phyloP scores from a whole-genome alignment of 2,797 vertebrate species.

The Anableps anableps region DNA sequence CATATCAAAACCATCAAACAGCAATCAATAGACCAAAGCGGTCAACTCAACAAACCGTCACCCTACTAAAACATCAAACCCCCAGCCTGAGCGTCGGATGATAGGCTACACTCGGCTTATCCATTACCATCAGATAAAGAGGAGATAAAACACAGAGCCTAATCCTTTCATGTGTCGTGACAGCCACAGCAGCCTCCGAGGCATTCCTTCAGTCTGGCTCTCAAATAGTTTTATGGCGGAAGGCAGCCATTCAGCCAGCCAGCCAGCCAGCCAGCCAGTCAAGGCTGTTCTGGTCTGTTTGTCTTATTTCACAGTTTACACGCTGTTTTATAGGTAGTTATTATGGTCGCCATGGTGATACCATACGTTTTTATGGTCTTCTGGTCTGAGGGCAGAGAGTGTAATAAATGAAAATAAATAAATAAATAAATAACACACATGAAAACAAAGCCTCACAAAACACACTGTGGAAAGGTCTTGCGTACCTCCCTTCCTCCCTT shows the following conservation, averaged over 20 bases:
- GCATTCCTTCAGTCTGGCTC: conserved; percentile 83
- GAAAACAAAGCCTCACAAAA: conserved; percentile 78
- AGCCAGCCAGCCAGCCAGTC: conserved; percentile 69
- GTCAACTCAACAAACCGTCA: conserved; percentile 82
- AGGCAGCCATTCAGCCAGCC: conserved; percentile 78
- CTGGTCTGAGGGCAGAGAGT: conserved; percentile 77
- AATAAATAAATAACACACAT: conserved; percentile 42
- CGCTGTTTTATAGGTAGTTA: conserved; percentile 83
- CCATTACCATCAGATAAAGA: conserved; percentile 85
- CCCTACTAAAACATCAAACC: conserved; percentile 83
- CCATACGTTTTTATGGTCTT: conserved; percentile 79
- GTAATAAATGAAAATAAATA: conserved; percentile 65
- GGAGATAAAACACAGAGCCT: conserved; percentile 83
- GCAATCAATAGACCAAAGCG: conserved; percentile 84
- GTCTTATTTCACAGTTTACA: conserved; percentile 84
- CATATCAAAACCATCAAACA: conserved; percentile 84
- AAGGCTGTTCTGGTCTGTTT: conserved; percentile 80
- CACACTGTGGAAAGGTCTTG: conserved; percentile 78
- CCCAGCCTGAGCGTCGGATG: conserved; percentile 77
- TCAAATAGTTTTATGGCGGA: conserved; percentile 83
- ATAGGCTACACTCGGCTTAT: conserved; percentile 83
- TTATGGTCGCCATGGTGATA: conserved; percentile 83
- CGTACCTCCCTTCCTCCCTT: conserved; percentile 64
- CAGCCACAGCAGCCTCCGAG: conserved; percentile 81
- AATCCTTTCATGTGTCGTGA: conserved; percentile 85